Evolutionary conservation across 2,113 vertebrate species (phyloP).

Genomic region (Empidonax alnorum): DNA sequence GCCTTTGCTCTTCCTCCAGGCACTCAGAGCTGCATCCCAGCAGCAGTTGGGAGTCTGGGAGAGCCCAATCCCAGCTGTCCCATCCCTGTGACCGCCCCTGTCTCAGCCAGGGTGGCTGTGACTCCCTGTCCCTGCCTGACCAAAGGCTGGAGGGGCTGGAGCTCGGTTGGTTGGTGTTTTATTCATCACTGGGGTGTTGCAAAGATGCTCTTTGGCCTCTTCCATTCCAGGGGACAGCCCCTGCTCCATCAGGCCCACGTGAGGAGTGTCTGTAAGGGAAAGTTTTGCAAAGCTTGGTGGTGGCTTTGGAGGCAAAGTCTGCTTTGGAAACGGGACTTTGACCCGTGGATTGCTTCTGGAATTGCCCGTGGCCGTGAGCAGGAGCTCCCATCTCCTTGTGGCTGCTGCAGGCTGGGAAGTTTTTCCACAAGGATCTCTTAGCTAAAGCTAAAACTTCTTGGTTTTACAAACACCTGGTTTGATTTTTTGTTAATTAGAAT

Average conservation of each 20-base stretch:
- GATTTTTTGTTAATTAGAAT: neutral
- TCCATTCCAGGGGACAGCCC: rapidly evolving
- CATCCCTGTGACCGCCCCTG: rapidly evolving
- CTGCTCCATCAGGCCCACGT: neutral
- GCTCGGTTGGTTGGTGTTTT: neutral
- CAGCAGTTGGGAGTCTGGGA: neutral
- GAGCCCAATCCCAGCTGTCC: rapidly evolving
- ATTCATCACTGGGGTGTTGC: neutral
- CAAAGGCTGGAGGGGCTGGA: neutral
- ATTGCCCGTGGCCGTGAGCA: neutral
- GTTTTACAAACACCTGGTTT: neutral
- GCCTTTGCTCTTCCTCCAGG: neutral
- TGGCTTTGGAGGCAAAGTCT: constrained; percentile 17
- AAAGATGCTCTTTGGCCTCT: neutral
- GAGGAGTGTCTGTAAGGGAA: neutral
- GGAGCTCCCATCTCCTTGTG: neutral
- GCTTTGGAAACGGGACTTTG: neutral
- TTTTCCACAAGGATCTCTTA: neutral
- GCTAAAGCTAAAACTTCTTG: neutral
- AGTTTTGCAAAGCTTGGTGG: neutral
- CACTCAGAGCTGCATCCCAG: neutral
- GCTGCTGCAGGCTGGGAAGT: neutral
- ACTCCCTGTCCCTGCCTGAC: neutral
- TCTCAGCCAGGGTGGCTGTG: neutral
- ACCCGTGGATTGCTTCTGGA: neutral